Evolutionary conservation across 1,140 invertebrate species (phyloP).

Genomic region (Bombus pyrosoma): DNA sequence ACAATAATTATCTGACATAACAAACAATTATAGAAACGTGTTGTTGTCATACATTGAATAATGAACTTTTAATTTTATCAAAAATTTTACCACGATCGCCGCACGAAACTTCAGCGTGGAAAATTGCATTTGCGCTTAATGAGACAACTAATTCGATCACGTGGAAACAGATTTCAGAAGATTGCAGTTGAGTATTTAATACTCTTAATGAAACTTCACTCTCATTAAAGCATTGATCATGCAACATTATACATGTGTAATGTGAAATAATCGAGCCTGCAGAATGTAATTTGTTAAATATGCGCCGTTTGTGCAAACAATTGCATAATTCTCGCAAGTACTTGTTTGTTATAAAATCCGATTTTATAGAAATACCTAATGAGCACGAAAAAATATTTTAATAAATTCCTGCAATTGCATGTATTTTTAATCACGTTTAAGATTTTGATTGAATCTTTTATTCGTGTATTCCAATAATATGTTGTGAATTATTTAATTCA

Average conservation of each 20-base stretch:
- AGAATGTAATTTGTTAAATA: background rate
- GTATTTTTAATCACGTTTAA: background rate
- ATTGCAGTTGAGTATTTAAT: slow-evolving; percentile 13
- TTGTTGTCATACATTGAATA: background rate
- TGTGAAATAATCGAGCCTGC: background rate
- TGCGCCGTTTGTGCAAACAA: background rate
- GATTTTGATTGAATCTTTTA: background rate
- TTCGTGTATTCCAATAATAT: background rate
- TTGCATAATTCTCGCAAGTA: background rate
- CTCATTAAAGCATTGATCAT: background rate
- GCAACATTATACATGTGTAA: background rate
- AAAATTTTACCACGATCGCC: background rate
- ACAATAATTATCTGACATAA: background rate
- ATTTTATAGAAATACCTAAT: background rate
- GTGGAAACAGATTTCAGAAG: slow-evolving; percentile 5
- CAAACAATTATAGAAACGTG: background rate
- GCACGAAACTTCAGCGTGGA: background rate
- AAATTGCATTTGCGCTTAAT: slow-evolving; percentile 1
- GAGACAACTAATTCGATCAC: slow-evolving; percentile 17
- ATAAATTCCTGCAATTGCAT: background rate
- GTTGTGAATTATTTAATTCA: background rate
- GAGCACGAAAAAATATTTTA: too few relatives aligned
- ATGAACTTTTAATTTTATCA: background rate
- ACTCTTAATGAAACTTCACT: slow-evolving; percentile 6
- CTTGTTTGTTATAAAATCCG: background rate